Evolutionary conservation across 1,140 invertebrate genomes (phyloP), one percentile per base, ranked within the genome.

Genomic region (Solenopsis fugax): DNA sequence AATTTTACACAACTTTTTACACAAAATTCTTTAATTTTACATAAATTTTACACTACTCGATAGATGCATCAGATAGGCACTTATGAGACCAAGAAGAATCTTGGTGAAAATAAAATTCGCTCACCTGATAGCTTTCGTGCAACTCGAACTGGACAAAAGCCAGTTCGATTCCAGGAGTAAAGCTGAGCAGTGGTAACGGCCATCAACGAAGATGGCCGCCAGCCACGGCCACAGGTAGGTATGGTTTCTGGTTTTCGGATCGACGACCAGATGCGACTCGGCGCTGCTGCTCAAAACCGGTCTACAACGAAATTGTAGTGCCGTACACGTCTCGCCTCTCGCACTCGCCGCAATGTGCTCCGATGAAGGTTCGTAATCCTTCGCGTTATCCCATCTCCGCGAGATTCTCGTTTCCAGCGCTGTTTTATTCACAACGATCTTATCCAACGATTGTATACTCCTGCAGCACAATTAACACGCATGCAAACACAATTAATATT

Each of bases 171-270:
- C 96, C n/a, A 98, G 92, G 75, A 97, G 94, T 78, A 96, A 95
- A 2, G 97, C 97, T 16, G 96, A 95, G 91, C 97, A 97, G 91
- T 94, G 96, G 86, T 97, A 97, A 45, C 93, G 91, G 29, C 97
- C 97, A 91, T 97, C 96, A 0, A 96, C 94, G 93, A 96, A 97
- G 52, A 98, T 94, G 86, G 96, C 96, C 0, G 96, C 97, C 85
- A 96, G 94, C 97, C 97, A 98, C 1, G 97, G 97, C 96, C 96
- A 96, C 60, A 94, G 89, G 85, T 95, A 95, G 18, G 91, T 91
- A 16, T 93, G 87, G 48, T 91, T 91, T 34, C 89, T 78, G 41
- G 88, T 90, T 48, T 41, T 71, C 24, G 71, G 50, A 88, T 92
- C 48, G 73, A 87, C 81, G 56, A 67, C 85, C 69, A 88, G 91